Evolutionary conservation across 2,888 invertebrate genomes (phyloP), one percentile per base, ranked within the genome.

Genomic region (Andrena haemorrhoa): DNA sequence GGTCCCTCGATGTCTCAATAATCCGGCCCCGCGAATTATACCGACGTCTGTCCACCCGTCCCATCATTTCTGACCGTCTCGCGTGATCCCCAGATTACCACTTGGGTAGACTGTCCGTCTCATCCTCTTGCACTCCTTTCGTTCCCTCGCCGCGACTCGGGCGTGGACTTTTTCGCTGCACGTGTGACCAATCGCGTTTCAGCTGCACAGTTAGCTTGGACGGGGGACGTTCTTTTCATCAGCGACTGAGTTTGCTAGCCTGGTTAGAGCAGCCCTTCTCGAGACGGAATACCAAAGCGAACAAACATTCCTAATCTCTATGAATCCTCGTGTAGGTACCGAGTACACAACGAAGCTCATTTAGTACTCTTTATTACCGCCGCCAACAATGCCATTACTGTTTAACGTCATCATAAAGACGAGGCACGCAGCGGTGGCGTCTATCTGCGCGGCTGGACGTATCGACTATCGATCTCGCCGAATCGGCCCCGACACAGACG

Each of bases 1-100:
- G 73, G 60, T 63, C 63, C 65, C 64, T 20, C 72, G 86, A 84
- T 76, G 82, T 81, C 86, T 86, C 81, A 79, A 86, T 84, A 82
- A 86, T 81, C 73, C 53, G 31, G 56, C 51, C 65, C 56, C 80
- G 80, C 75, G 78, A 82, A 86, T 82, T 79, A 80, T 66, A 76
- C 61, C 64, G 56, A 68, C 31, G 69, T 68, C 71, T 56, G 63
- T 63, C 29, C 64, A 31, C 35, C 16, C 5, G 26, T 16, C 31
- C 35, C 20, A n/a, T 47, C 66, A 20, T 64, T 68, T 53, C 41
- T 10, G 60, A 10, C 20, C 35, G 16, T 49, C 75, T 49, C 63
- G 77, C 79, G 77, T 80, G 71, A 80, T 76, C 53, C 51, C 76
- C 29, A 70, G 69, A 70, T 61, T 49, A 26, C 60, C 69, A 47